Conservation (phyloP, 2,113 vertebrate species). For the Circaetus cinerascens region DNA sequence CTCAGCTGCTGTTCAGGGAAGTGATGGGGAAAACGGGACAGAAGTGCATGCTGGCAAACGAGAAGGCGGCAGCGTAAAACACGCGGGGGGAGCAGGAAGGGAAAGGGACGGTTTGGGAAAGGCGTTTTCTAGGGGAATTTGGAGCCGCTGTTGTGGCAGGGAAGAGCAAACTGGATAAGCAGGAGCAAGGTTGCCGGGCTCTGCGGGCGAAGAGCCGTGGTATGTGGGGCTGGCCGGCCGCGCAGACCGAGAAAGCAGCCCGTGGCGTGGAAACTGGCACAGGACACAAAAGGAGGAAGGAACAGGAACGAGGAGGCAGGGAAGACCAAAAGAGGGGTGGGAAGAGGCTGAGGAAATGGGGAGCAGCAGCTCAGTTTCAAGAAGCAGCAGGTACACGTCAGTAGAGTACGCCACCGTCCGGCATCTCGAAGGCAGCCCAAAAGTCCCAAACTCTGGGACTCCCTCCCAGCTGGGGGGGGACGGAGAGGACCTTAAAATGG, state of each 20-base stretch:
- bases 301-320: background rate
- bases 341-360: background rate
- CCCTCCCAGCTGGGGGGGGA: background rate
- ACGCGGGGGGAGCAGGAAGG: background rate
- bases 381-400: background rate
- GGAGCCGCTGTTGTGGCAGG: background rate
- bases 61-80: background rate
- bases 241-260: background rate
- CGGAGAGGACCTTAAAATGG: background rate
- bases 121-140: background rate
- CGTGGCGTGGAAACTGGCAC: rapidly evolving
- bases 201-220: background rate
- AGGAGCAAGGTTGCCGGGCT: constrained; percentile 36
- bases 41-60: rapidly evolving
- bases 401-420: rapidly evolving
- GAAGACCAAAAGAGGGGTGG: background rate
- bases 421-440: background rate
- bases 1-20: background rate
- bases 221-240: background rate
- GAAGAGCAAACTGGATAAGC: background rate
- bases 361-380: background rate
- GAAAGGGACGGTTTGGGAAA: background rate
- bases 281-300: constrained; percentile 12
- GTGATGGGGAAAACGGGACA: background rate
- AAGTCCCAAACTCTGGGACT: background rate